Conservation (phyloP, 2,888 invertebrate genomes). For the Spilarctia lutea region DNA sequence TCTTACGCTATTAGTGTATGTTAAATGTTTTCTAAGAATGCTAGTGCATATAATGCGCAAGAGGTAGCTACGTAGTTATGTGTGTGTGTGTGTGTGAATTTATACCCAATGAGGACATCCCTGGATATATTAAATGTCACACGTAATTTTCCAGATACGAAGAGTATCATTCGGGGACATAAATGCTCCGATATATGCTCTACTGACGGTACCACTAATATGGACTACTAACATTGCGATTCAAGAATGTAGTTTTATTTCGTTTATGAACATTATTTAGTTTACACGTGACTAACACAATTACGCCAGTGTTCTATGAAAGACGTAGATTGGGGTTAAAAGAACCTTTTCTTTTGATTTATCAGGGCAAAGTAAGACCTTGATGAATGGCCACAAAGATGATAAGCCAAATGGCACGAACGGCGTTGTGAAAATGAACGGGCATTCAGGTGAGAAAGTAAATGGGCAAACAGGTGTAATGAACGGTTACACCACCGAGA, state of each 20-base stretch:
- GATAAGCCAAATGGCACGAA: conserved; percentile 57
- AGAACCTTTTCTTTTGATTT: conserved; percentile 71
- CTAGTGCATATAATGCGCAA: conserved; percentile 33
- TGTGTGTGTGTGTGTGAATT: conserved; percentile 32
- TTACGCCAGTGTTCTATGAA: conserved; percentile 74
- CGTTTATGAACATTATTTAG: conserved; percentile 42
- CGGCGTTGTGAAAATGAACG: conserved; percentile 32
- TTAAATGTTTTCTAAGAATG: conserved; percentile 15
- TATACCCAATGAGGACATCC: conserved; percentile 37
- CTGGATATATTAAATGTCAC: conserved; percentile 60
- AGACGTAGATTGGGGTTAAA: conserved; percentile 64
- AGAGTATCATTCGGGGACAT: conserved; percentile 70
- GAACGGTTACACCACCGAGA: conserved; percentile 53
- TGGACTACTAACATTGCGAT: conserved; percentile 62
- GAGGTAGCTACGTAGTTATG: conserved; percentile 39
- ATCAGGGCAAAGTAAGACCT: conserved; percentile 75
- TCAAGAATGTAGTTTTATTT: conserved; percentile 53
- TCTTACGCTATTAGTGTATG: conserved; percentile 32
- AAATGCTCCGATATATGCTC: conserved; percentile 66
- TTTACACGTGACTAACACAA: conserved; percentile 68
- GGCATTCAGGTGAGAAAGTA: conserved; percentile 27
- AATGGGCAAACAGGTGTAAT: conserved; percentile 47
- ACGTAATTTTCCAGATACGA: conserved; percentile 79
- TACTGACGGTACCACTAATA: conserved; percentile 69
- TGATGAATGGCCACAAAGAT: conserved; percentile 57